These are phyloP conservation scores for Crepidodera aurea DNA, from an alignment of 2,888 invertebrate species.

Conservation along the genomic window DNA sequence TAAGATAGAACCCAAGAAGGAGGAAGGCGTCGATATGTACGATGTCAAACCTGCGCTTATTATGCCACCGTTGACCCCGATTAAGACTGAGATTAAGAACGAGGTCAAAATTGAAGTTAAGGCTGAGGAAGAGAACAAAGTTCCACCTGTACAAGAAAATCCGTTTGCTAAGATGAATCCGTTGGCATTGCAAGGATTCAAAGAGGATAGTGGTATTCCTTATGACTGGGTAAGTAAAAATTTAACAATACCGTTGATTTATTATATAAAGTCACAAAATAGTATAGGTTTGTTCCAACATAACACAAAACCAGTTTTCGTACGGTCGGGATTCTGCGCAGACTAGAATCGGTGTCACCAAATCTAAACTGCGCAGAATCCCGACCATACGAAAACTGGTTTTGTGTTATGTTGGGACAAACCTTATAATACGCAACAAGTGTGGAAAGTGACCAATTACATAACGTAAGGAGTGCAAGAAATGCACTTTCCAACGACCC, in stretches of 20 bases:
- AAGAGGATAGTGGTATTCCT: constrained; percentile 83
- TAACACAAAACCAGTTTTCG: no score
- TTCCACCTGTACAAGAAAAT: constrained; percentile 62
- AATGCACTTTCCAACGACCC: no score
- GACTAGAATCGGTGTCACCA: no score
- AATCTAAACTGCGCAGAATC: no score
- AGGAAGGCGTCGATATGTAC: constrained; percentile 64
- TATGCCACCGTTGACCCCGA: constrained; percentile 55
- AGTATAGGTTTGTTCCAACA: no score
- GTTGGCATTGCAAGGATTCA: constrained; percentile 58
- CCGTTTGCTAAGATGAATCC: constrained; percentile 62
- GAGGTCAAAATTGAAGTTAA: constrained; percentile 58
- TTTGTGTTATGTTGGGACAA: no score
- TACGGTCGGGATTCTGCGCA: no score
- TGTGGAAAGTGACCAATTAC: no score
- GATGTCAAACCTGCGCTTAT: constrained; percentile 59
- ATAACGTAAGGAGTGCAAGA: no score
- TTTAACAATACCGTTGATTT: neutral
- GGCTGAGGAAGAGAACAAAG: constrained; percentile 44
- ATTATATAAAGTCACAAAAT: no score
- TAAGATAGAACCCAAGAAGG: constrained; percentile 58
- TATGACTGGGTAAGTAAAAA: constrained; percentile 84
- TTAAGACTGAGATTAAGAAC: constrained; percentile 54
- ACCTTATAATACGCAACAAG: no score
- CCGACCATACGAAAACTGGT: no score